These are phyloP conservation scores for Drosophila diplacantha DNA, from an alignment of 2,888 invertebrate species.

Conservation along the genomic window DNA sequence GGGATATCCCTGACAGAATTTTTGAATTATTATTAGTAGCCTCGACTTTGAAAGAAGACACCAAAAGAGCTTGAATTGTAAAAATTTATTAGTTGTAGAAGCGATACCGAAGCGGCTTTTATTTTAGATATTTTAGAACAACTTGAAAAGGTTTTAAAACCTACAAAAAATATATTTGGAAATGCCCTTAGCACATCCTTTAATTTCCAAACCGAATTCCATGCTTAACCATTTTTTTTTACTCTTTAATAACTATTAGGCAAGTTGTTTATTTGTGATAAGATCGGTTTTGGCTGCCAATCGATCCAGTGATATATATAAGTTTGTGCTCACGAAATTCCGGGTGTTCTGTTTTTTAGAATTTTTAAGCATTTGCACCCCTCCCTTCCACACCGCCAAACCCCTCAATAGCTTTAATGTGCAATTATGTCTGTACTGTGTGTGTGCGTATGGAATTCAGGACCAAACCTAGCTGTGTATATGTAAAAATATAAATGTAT, in stretches of 20 bases:
- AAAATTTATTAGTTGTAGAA: background rate
- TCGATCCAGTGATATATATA: slow-evolving; percentile 54
- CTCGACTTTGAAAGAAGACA: background rate
- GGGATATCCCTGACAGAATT: background rate
- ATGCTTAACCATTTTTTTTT: slow-evolving; percentile 1
- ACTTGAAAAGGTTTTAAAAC: too few species aligned
- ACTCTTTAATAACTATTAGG: slow-evolving; percentile 10
- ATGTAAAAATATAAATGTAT: background rate
- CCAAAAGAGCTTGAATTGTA: background rate
- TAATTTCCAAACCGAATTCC: background rate
- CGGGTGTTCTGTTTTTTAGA: slow-evolving; percentile 40
- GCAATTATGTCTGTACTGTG: slow-evolving; percentile 1
- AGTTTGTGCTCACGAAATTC: slow-evolving; percentile 21
- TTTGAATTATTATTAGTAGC: background rate
- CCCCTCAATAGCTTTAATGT: slow-evolving; percentile 15
- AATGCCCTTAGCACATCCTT: background rate
- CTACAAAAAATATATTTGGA: too few species aligned
- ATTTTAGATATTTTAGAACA: background rate
- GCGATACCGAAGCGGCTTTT: background rate
- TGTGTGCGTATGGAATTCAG: slow-evolving; percentile 7
- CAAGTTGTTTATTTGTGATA: slow-evolving; percentile 52
- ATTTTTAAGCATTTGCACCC: slow-evolving; percentile 7
- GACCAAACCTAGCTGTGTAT: slow-evolving; percentile 7
- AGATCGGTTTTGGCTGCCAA: slow-evolving; percentile 39
- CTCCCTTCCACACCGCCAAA: slow-evolving; percentile 8